phyloP scores from a whole-genome alignment of 1,140 invertebrate genomes.

The Cyphomyrmex costatus region DNA sequence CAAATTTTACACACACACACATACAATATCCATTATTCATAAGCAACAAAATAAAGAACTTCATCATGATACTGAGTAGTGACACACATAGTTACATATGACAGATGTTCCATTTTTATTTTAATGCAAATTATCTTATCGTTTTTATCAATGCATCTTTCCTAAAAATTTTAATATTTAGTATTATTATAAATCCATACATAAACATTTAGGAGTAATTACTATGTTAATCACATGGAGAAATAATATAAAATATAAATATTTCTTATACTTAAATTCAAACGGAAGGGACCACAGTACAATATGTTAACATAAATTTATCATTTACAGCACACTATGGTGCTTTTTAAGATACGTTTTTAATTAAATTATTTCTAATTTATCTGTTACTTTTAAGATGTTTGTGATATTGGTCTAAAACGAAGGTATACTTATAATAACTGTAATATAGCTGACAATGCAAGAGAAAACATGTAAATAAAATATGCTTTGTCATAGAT shows the following conservation, averaged over 20 bases:
- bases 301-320: slow-evolving; percentile 68
- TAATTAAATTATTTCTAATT: slow-evolving; percentile 22
- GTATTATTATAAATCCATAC: slow-evolving; percentile 10
- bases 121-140: background rate
- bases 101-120: background rate
- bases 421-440: slow-evolving; percentile 30
- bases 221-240: slow-evolving; percentile 24
- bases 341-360: slow-evolving; percentile 55
- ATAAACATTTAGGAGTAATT: slow-evolving; percentile 20
- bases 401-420: slow-evolving; percentile 2
- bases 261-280: slow-evolving; percentile 70
- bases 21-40: background rate
- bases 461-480: background rate
- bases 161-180: slow-evolving; percentile 12
- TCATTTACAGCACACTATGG: slow-evolving; percentile 57
- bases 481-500: slow-evolving; percentile 31
- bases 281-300: slow-evolving; percentile 78
- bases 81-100: background rate
- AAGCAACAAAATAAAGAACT: slow-evolving; percentile 5
- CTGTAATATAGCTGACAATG: slow-evolving; percentile 31
- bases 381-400: background rate
- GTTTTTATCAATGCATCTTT: slow-evolving; percentile 21
- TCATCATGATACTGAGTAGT: slow-evolving; percentile 12
- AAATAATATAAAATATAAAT: slow-evolving; percentile 37
- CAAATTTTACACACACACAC: slow-evolving; percentile 1